Base-by-base conservation (phyloP, 2,888 invertebrate species). In the Malthinus seriepunctatus region DNA sequence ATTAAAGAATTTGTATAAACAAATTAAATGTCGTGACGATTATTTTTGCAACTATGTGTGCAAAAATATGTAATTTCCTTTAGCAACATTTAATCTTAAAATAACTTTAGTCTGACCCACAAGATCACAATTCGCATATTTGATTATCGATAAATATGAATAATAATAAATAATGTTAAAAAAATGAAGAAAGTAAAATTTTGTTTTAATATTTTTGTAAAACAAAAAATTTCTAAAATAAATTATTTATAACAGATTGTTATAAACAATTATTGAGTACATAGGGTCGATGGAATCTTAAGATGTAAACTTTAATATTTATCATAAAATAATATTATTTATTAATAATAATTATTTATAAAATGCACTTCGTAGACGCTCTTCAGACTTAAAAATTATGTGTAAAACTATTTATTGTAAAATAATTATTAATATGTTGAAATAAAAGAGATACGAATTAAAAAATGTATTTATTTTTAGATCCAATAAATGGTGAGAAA, bases 201-300 rank as follows among this genome's bases (percentile, higher is more conserved):
- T 42, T 15, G 5, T 15, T n/a, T 6, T 42, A 42, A 42, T 42
- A 14, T 23, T 5, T 23, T 23, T 5, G n/a, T n/a, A n/a, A n/a
- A n/a, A n/a, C n/a, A n/a, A n/a, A n/a, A n/a, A n/a, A n/a, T n/a
- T n/a, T n/a, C n/a, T n/a, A n/a, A n/a, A n/a, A n/a, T n/a, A n/a
- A n/a, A n/a, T n/a, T n/a, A n/a, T n/a, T n/a, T n/a, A n/a, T n/a
- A n/a, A 23, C 35, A 44, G 54, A 54, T 59, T 54, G 46, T 50
- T 39, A 59, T 54, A 59, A 59, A 59, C 59, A 59, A 23, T 59
- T 50, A 59, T 50, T 59, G 54, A 59, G 59, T 54, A 54, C 59
- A 54, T 54, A 54, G 59, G 59, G 59, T 59, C 59, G 59, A 54
- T 59, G 59, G 50, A 54, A 54, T 59, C 59, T 59, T 44, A 48